These are phyloP conservation scores for Saimiri boliviensis DNA, from an alignment of 2,113 vertebrate species.

Conservation along the genomic window DNA sequence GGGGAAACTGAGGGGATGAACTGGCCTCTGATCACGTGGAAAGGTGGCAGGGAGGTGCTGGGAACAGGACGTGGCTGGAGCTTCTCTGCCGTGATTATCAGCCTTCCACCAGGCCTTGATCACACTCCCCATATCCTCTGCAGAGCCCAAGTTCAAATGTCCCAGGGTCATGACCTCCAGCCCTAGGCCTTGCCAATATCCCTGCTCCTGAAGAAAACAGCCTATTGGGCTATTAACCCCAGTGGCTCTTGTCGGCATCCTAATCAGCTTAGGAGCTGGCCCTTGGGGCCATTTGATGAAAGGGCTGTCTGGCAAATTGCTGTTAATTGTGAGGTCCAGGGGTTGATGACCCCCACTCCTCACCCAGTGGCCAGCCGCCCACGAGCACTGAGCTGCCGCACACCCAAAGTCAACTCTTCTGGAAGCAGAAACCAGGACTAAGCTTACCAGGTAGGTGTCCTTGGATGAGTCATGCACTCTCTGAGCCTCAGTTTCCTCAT, in stretches of 20 bases:
- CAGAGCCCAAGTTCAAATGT: neutral
- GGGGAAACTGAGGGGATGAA: neutral
- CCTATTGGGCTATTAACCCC: neutral
- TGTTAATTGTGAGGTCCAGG: neutral
- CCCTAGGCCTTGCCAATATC: neutral
- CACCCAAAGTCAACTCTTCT: neutral
- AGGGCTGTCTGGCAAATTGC: conserved; percentile 51
- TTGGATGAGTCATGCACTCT: neutral
- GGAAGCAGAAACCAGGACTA: neutral
- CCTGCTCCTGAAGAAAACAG: neutral
- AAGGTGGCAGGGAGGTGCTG: neutral
- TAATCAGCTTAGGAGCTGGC: conserved; percentile 28
- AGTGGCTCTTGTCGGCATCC: neutral
- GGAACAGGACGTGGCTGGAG: neutral
- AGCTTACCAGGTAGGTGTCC: accelerated
- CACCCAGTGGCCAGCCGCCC: neutral
- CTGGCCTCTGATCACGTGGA: neutral
- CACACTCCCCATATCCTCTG: neutral
- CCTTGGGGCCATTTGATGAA: conserved; percentile 29
- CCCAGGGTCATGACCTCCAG: neutral
- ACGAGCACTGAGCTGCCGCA: neutral
- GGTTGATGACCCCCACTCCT: neutral
- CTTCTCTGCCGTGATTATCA: neutral
- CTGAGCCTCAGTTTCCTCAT: neutral
- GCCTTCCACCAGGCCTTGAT: neutral